phyloP scores from a whole-genome alignment of 2,113 vertebrate genomes.

The Raja brachyura region DNA sequence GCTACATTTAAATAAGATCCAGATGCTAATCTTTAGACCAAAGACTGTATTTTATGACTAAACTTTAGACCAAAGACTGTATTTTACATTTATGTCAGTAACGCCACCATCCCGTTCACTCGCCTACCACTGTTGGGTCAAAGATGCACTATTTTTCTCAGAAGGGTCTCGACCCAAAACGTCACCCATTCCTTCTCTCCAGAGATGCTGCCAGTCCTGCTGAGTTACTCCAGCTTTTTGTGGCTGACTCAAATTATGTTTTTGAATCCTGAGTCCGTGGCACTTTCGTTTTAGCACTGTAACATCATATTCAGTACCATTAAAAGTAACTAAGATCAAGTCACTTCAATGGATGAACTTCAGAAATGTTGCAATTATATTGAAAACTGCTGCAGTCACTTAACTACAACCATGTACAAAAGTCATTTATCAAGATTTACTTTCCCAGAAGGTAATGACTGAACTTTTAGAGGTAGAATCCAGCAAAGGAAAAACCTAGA shows the following conservation, averaged over 20 bases:
- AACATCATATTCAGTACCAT: background rate
- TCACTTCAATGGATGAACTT: background rate
- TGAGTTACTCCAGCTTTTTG: no score
- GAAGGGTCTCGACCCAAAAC: no score
- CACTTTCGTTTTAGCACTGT: background rate
- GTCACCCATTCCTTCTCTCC: no score
- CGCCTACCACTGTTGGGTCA: background rate
- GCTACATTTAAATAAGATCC: background rate
- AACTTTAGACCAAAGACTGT: background rate
- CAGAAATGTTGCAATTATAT: background rate
- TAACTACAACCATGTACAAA: background rate
- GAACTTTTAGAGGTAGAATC: background rate
- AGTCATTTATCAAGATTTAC: background rate
- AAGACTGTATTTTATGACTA: background rate
- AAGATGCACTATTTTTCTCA: background rate
- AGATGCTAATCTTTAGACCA: background rate
- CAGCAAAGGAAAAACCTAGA: background rate
- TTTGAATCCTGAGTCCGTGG: background rate
- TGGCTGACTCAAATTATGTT: background rate
- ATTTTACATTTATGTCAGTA: background rate
- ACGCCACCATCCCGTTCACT: background rate
- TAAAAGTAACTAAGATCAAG: background rate
- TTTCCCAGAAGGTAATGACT: background rate
- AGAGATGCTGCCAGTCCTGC: no score
- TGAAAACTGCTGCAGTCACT: background rate